These are phyloP conservation scores for Metridium senile DNA, from an alignment of 92 coral and sea anemone genomes.

Conservation along the genomic window DNA sequence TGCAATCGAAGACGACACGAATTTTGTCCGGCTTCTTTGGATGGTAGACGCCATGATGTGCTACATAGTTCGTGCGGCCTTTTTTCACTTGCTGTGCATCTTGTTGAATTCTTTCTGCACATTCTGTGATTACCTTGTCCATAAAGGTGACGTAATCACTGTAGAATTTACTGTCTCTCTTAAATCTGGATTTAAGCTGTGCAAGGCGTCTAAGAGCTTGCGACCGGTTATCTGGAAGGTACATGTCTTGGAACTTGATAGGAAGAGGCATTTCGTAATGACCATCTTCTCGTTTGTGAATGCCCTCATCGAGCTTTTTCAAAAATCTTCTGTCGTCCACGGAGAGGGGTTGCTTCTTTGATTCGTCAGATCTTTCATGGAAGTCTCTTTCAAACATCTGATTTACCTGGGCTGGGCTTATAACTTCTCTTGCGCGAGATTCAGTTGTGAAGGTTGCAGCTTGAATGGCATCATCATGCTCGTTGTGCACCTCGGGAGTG, in stretches of 20 bases:
- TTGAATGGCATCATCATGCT: slow-evolving; percentile 6
- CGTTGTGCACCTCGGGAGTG: background rate
- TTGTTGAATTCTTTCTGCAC: slow-evolving; percentile 16
- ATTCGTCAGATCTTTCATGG: slow-evolving; percentile 14
- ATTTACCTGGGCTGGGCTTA: slow-evolving; percentile 44
- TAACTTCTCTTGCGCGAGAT: slow-evolving; percentile 43
- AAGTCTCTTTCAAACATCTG: slow-evolving; percentile 58
- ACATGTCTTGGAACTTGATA: slow-evolving; percentile 5
- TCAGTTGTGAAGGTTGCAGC: slow-evolving; percentile 37
- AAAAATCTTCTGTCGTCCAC: slow-evolving; percentile 51
- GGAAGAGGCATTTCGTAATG: slow-evolving; percentile 54
- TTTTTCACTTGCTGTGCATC: background rate
- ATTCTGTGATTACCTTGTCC: slow-evolving; percentile 24
- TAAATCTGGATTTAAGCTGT: slow-evolving; percentile 28
- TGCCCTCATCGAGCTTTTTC: slow-evolving; percentile 15
- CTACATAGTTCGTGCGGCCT: slow-evolving; percentile 18
- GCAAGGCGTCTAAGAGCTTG: slow-evolving; percentile 42
- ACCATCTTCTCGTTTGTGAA: slow-evolving; percentile 35
- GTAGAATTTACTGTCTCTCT: slow-evolving; percentile 15
- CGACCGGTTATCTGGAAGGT: slow-evolving; percentile 37
- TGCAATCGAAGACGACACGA: slow-evolving; percentile 42
- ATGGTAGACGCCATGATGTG: slow-evolving; percentile 41
- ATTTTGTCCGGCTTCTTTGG: slow-evolving; percentile 26
- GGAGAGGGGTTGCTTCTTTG: slow-evolving; percentile 25
- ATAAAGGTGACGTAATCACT: slow-evolving; percentile 46